Percentiles rank a stretch among this genome's conserved stretches.
Conservation (phyloP, 2,797 vertebrate genomes). For the Chelon auratus region DNA sequence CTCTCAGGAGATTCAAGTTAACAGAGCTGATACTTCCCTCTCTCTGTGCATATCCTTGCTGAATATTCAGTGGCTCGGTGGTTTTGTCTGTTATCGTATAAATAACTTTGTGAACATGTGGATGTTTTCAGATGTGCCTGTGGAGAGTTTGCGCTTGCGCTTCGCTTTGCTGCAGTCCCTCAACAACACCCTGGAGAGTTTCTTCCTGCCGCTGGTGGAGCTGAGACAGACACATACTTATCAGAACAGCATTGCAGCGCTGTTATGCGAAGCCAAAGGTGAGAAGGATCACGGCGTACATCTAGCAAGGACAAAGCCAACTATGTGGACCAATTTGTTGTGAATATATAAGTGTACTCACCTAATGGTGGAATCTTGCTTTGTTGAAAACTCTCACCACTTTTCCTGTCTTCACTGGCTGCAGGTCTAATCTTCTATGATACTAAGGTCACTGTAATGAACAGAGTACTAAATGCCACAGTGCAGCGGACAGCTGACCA, state of each 20-base stretch:
- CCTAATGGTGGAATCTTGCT: not conserved
- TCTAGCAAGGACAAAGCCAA: not conserved
- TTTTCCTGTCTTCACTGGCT: constrained; percentile 3
- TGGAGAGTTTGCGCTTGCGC: constrained; percentile 93
- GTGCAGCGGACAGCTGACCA: constrained; percentile 97
- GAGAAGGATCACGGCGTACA: constrained; percentile 40
- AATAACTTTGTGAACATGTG: not conserved
- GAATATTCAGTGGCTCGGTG: not conserved
- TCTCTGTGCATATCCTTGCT: not conserved
- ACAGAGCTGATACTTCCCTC: not conserved
- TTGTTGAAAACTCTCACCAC: constrained; percentile 1
- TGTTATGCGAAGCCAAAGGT: constrained; percentile 96
- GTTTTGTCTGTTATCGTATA: not conserved
- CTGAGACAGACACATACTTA: constrained; percentile 91
- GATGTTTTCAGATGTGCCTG: constrained; percentile 86
- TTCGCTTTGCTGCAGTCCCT: constrained; percentile 97
- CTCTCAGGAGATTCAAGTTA: not conserved
- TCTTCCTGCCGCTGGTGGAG: constrained; percentile 96
- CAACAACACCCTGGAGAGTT: constrained; percentile 95
- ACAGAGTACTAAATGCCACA: constrained; percentile 94
- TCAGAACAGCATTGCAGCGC: constrained; percentile 90
- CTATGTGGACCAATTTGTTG: not conserved
- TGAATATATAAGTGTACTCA: too few relatives aligned
- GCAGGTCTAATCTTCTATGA: constrained; percentile 93
- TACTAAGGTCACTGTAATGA: constrained; percentile 97